Evolutionary conservation across 2,113 vertebrate species (phyloP).

Genomic region (Corythoichthys haematopterus): DNA sequence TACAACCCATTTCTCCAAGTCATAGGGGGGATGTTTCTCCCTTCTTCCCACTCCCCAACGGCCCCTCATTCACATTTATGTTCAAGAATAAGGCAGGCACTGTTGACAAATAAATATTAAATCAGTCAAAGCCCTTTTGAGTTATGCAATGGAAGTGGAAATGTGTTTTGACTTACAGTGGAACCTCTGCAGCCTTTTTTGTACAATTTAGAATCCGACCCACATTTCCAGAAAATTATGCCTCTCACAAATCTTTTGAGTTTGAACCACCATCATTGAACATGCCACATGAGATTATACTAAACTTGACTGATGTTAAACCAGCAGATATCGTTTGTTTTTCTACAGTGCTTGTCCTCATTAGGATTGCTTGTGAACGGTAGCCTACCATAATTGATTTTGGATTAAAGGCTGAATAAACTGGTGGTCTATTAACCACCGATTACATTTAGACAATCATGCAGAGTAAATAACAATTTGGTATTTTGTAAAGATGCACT

Average conservation of each 20-base stretch:
- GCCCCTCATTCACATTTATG: conserved; percentile 20
- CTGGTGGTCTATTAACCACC: no score
- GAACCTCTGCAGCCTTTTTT: background rate
- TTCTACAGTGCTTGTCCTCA: no score
- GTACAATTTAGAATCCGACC: background rate
- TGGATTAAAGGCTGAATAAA: no score
- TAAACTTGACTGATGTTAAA: background rate
- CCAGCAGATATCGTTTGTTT: no score
- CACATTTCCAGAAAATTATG: background rate
- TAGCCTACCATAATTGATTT: no score
- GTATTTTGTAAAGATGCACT: no score
- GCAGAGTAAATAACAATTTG: no score
- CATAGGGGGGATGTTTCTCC: conserved; percentile 16
- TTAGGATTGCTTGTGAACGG: no score
- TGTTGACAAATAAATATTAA: conserved; percentile 6
- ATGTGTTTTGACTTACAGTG: background rate
- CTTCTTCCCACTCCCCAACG: conserved; percentile 1
- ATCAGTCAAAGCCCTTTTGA: background rate
- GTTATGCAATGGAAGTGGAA: background rate
- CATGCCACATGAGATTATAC: background rate
- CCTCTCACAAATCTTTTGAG: background rate
- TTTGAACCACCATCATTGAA: background rate
- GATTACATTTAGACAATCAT: no score
- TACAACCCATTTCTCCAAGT: conserved; percentile 16
- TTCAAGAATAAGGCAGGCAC: conserved; percentile 1